phyloP scores from a whole-genome alignment of 1,140 invertebrate genomes.

The Eubasilissa regina region DNA sequence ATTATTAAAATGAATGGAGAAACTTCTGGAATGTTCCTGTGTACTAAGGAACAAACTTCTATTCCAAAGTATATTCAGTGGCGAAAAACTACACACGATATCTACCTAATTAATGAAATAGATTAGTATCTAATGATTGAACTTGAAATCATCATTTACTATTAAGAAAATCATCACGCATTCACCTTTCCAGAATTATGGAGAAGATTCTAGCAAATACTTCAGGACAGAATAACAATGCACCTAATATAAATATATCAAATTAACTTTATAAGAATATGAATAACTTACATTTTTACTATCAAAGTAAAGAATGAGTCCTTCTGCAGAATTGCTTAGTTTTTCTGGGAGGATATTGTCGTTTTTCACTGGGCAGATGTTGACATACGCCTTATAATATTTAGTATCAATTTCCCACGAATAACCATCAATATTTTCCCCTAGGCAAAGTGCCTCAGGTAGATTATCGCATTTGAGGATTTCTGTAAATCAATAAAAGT shows the following conservation, averaged over 20 bases:
- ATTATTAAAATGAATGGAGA: too few species aligned
- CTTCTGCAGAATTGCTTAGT: conserved; percentile 63
- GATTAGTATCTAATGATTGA: too few species aligned
- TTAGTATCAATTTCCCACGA: conserved; percentile 68
- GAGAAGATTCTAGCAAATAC: too few species aligned
- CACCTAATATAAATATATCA: not conserved
- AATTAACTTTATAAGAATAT: not conserved
- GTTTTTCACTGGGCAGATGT: conserved; percentile 63
- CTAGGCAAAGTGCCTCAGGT: conserved; percentile 27
- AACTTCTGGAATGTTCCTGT: too few species aligned
- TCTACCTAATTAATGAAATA: too few species aligned
- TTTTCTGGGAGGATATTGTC: conserved; percentile 59
- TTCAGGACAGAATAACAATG: too few species aligned
- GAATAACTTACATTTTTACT: conserved; percentile 62
- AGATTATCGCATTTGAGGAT: conserved; percentile 49
- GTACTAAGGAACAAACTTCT: too few species aligned
- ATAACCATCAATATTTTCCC: conserved; percentile 52
- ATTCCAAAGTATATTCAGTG: too few species aligned
- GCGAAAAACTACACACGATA: too few species aligned
- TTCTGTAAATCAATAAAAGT: conserved; percentile 50
- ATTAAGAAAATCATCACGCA: too few species aligned
- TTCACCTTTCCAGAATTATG: too few species aligned
- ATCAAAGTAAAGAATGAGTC: conserved; percentile 66
- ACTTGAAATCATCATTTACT: too few species aligned
- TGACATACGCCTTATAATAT: conserved; percentile 66